These are phyloP conservation scores for Rotaria macrura DNA, from an alignment of 2,888 invertebrate genomes.

Conservation along the genomic window DNA sequence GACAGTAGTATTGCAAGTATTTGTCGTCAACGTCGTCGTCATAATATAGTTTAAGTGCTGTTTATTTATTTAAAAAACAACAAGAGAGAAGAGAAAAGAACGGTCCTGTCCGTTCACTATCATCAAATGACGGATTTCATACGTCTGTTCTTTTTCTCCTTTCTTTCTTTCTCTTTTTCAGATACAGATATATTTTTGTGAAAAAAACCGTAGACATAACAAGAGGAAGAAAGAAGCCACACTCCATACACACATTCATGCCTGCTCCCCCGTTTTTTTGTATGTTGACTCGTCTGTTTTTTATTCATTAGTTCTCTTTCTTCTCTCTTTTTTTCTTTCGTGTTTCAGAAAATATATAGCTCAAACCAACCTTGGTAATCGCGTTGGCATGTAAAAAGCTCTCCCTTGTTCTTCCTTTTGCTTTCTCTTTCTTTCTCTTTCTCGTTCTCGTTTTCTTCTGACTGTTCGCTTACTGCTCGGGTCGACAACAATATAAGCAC, in stretches of 20 bases:
- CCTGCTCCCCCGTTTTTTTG: neutral
- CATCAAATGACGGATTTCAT: neutral
- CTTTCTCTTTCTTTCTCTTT: neutral
- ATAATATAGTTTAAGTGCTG: neutral
- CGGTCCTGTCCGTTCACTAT: neutral
- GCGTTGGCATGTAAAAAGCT: neutral
- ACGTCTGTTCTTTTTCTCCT: neutral
- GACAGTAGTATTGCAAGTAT: neutral
- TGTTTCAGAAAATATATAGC: neutral
- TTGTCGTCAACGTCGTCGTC: neutral
- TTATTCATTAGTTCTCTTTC: neutral
- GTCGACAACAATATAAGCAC: neutral
- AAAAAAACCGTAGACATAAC: neutral
- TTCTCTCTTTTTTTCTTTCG: neutral
- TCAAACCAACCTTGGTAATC: neutral
- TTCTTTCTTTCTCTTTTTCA: neutral
- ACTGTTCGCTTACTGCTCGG: neutral
- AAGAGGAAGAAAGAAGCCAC: neutral
- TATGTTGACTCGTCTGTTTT: neutral
- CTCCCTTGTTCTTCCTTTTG: neutral
- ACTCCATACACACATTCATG: neutral
- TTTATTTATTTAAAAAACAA: neutral
- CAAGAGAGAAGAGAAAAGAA: neutral
- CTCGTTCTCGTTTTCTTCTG: neutral
- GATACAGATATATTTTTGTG: neutral